Evolutionary conservation across 92 coral and sea anemone genomes (phyloP).

Genomic region (Epizoanthus fatuus): DNA sequence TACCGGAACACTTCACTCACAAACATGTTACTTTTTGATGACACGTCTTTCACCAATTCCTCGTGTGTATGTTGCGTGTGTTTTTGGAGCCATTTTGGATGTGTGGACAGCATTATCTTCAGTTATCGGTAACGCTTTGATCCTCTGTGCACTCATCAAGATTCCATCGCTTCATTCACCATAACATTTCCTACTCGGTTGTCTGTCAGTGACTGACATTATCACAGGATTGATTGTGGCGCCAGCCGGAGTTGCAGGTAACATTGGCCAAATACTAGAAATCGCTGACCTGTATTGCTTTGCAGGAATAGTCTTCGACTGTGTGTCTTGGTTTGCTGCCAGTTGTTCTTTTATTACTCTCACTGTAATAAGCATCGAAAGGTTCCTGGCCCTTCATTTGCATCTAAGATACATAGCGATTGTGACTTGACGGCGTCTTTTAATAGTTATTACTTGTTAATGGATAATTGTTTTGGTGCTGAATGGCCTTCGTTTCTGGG

Average conservation of each 20-base stretch:
- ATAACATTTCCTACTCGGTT: not conserved
- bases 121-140: not conserved
- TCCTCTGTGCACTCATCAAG: constrained; percentile 14
- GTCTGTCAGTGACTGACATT: constrained; percentile 3
- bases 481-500: not conserved
- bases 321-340: constrained; percentile 5
- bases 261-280: not conserved
- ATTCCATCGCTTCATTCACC: constrained; percentile 4
- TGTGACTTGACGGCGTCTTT: constrained; percentile 9
- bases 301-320: constrained; percentile 4
- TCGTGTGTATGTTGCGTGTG: not conserved
- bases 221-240: constrained; percentile 11
- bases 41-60: not conserved
- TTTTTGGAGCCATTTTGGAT: not conserved
- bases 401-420: constrained; percentile 3
- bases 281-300: not conserved
- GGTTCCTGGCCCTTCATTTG: constrained; percentile 1
- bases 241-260: constrained; percentile 3
- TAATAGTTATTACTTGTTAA: not conserved
- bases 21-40: not conserved
- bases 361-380: not conserved
- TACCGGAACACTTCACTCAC: not conserved
- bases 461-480: not conserved
- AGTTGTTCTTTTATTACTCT: not conserved
- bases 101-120: not conserved